A percentile compares a stretch with the other conserved stretches of the same genome.
Conservation (phyloP, 2,797 vertebrate species). For the Oryzias dopingdopingensis region DNA sequence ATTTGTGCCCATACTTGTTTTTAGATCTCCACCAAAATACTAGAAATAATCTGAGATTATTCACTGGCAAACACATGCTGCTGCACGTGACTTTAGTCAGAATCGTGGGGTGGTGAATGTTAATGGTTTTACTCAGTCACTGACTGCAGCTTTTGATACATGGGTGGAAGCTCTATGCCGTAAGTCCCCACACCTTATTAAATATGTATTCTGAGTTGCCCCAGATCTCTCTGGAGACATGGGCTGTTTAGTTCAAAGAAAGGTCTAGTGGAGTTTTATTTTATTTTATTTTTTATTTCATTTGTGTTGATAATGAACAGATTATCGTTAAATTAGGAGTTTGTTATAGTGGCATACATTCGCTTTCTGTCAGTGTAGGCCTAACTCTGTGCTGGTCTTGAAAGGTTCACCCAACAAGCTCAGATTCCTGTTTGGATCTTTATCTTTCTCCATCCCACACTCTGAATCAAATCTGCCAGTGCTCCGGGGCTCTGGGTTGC, state of each 20-base stretch:
- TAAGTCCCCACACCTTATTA: conserved; percentile 52
- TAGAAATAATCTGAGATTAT: conserved; percentile 16
- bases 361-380: conserved; percentile 24
- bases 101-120: conserved; percentile 19
- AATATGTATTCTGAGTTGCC: conserved; percentile 60
- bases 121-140: conserved; percentile 33
- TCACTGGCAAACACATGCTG: conserved; percentile 17
- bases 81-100: conserved; percentile 27
- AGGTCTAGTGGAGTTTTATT: conserved; percentile 32
- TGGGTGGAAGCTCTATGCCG: conserved; percentile 17
- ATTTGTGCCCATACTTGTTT: neutral
- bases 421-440: conserved; percentile 60
- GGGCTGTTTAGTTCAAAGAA: conserved; percentile 63
- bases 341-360: conserved; percentile 5
- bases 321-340: conserved; percentile 23
- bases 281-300: conserved; percentile 13
- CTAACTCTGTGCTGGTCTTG: conserved; percentile 32
- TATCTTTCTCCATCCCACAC: conserved; percentile 48
- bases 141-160: conserved; percentile 35
- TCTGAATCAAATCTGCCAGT: conserved; percentile 38
- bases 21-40: neutral
- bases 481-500: conserved; percentile 33
- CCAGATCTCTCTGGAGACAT: conserved; percentile 49
- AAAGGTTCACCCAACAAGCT: conserved; percentile 39
- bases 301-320: conserved; percentile 23